These are phyloP conservation scores for Luscinia luscinia DNA, from an alignment of 2,797 vertebrate genomes.

Conservation along the genomic window DNA sequence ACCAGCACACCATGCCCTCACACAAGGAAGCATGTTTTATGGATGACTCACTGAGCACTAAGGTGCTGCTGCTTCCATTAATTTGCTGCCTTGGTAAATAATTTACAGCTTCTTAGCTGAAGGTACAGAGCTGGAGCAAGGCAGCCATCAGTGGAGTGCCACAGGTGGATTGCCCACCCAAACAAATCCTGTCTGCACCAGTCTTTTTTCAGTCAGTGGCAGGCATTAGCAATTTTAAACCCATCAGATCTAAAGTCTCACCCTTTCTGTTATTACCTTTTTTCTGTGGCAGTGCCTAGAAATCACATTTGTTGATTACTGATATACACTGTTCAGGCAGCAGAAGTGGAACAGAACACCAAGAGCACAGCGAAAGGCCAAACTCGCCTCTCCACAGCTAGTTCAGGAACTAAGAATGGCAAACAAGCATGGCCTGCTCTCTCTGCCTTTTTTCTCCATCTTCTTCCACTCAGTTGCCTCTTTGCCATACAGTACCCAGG, in stretches of 20 bases:
- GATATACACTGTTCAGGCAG: background rate
- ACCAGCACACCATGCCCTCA: background rate
- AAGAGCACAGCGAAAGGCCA: background rate
- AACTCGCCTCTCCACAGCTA: background rate
- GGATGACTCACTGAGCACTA: conserved; percentile 1
- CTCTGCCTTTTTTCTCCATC: background rate
- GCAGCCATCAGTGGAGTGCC: background rate
- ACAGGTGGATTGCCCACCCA: background rate
- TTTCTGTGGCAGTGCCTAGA: background rate
- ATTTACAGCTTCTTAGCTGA: conserved; percentile 30
- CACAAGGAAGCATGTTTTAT: conserved; percentile 48
- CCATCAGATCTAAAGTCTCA: background rate
- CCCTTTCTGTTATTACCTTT: background rate
- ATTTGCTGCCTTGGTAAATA: conserved; percentile 47
- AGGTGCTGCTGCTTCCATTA: conserved; percentile 19
- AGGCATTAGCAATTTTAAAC: background rate
- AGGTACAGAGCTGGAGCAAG: background rate
- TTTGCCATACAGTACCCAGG: background rate
- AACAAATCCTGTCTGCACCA: background rate
- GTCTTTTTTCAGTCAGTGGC: background rate
- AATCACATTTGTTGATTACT: background rate
- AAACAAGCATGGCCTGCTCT: background rate
- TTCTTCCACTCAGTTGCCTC: background rate
- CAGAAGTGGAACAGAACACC: background rate
- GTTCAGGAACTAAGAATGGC: background rate